phyloP scores from a whole-genome alignment of 2,888 invertebrate species.

The Drepana falcataria region DNA sequence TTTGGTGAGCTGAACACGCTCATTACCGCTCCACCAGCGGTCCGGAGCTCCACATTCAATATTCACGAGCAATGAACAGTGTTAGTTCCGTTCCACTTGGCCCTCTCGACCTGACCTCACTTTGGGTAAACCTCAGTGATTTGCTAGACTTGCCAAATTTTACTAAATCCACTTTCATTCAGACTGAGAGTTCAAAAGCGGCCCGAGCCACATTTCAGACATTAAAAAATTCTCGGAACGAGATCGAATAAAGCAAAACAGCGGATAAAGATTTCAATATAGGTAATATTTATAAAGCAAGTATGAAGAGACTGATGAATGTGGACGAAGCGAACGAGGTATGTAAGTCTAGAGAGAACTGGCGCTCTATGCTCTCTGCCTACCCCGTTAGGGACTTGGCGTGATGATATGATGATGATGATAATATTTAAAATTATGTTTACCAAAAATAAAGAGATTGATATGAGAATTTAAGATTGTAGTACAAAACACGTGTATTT shows the following conservation, averaged over 20 bases:
- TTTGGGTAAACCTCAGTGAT: constrained; percentile 15
- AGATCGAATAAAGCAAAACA: background rate
- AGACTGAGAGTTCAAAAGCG: background rate
- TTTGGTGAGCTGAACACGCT: constrained; percentile 39
- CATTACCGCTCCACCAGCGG: constrained; percentile 35
- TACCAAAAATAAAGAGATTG: too few relatives aligned
- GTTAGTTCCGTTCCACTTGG: constrained; percentile 32
- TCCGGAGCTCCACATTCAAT: constrained; percentile 34
- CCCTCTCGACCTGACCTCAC: constrained; percentile 33
- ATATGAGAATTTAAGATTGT: too few relatives aligned
- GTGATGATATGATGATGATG: too few relatives aligned
- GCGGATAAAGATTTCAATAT: too few relatives aligned
- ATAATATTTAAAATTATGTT: too few relatives aligned
- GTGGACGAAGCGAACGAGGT: too few relatives aligned
- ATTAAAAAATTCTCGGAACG: background rate
- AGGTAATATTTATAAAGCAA: too few relatives aligned
- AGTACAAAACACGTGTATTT: too few relatives aligned
- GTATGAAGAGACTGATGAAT: too few relatives aligned
- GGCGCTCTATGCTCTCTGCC: too few relatives aligned
- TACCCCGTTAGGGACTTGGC: too few relatives aligned
- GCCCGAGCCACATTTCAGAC: background rate
- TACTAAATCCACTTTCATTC: background rate
- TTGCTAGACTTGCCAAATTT: constrained; percentile 5
- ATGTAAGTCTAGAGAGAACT: too few relatives aligned
- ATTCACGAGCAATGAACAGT: constrained; percentile 43